Percentiles rank a stretch among this genome's conserved stretches.
Evolutionary conservation across 2,888 invertebrate species (phyloP).

Genomic region (Brachypterus glaber): DNA sequence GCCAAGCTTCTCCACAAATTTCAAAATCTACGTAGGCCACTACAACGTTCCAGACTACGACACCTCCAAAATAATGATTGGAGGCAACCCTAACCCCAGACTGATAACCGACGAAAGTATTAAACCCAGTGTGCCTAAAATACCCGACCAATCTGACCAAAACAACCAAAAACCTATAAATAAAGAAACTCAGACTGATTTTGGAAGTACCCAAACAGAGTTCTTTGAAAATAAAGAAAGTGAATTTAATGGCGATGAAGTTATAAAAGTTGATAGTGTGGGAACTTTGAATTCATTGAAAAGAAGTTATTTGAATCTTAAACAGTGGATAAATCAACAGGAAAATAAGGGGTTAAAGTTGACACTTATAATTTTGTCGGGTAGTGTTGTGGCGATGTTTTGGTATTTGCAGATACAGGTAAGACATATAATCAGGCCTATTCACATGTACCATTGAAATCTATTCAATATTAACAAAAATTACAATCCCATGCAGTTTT

Average conservation of each 20-base stretch:
- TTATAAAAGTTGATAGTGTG: too few relatives aligned
- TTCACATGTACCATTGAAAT: too few relatives aligned
- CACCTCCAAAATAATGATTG: conserved; percentile 35
- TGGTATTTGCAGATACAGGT: conserved; percentile 69
- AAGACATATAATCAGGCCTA: too few relatives aligned
- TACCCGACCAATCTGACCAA: too few relatives aligned
- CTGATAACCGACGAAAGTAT: conserved; percentile 29
- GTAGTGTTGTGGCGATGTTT: conserved; percentile 61
- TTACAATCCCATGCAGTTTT: too few relatives aligned
- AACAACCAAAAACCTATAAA: neutral
- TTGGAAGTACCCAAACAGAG: neutral
- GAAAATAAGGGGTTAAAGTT: conserved; percentile 67
- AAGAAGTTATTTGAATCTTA: conserved; percentile 23
- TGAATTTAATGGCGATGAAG: too few relatives aligned
- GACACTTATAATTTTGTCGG: conserved; percentile 55
- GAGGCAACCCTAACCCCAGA: conserved; percentile 28
- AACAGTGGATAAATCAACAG: conserved; percentile 62
- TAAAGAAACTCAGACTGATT: neutral
- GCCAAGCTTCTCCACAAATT: conserved; percentile 18
- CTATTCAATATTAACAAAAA: too few relatives aligned
- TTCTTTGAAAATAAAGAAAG: neutral
- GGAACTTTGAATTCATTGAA: neutral
- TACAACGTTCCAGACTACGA: conserved; percentile 59
- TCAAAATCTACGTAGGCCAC: conserved; percentile 47
- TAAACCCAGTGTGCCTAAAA: neutral